A percentile compares a stretch with the other conserved stretches of the same genome.
Evolutionary conservation across 2,113 vertebrate species (phyloP).

Genomic region (Chionis minor): DNA sequence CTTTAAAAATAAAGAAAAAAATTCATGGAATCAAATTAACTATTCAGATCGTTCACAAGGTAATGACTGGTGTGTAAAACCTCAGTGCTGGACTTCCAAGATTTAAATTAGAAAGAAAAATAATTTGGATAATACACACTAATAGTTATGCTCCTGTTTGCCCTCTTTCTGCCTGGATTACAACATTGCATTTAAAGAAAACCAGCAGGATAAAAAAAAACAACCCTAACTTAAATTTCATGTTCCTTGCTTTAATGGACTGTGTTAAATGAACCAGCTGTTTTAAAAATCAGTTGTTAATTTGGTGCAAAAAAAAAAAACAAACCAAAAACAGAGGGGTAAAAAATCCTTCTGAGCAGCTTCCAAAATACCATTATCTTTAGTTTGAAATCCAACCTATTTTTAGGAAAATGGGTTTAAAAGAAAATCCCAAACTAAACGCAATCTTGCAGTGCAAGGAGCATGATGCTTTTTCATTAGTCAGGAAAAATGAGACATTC

Average conservation of each 20-base stretch:
- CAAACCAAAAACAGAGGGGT: not conserved
- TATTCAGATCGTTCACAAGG: not conserved
- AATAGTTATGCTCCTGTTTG: not conserved
- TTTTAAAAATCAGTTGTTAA: not conserved
- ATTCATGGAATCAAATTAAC: not conserved
- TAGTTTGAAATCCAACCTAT: not conserved
- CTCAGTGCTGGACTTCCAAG: not conserved
- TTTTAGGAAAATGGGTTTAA: not conserved
- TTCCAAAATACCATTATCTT: not conserved
- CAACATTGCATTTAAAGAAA: not conserved
- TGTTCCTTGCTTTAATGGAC: not conserved
- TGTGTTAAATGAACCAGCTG: not conserved
- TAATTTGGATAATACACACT: not conserved
- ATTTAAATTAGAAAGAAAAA: not conserved
- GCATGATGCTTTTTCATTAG: rapidly evolving
- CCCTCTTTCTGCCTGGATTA: not conserved
- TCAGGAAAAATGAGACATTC: not conserved
- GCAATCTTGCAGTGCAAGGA: not conserved
- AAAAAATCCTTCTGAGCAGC: not conserved
- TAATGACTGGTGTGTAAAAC: not conserved
- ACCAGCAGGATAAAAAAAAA: not conserved
- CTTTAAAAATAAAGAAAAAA: not conserved
- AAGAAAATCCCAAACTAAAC: not conserved
- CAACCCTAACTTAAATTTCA: not conserved
- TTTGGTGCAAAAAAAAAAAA: not conserved